Evolutionary conservation across 37 sponge, comb jelly and placozoan species (phyloP), one percentile per base, ranked within the genome.

Genomic region (Axinella damicornis): DNA sequence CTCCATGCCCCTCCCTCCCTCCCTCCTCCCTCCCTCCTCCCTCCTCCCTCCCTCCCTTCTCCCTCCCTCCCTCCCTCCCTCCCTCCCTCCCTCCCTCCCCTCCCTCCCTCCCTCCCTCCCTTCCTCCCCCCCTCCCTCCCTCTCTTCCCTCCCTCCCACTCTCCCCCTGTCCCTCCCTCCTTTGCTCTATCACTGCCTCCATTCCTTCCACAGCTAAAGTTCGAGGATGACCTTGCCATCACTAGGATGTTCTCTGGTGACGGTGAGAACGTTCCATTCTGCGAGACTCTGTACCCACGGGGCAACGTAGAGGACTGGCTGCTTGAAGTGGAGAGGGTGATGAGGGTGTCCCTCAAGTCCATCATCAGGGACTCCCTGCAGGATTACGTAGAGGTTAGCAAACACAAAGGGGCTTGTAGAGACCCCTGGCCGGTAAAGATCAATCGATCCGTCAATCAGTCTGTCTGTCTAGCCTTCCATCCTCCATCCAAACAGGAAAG

Each of bases 291-390:
- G 22, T 96, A 97, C 76, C 99, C 99, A 13, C 93, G 36, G 40
- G 99, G 99, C 32, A 99, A 95, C 78, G 99, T 99, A 74, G 99
- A 99, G 91, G 89, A 95, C 84, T 99, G 99, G 99, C 84, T 99
- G 58, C 78, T 96, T 71, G 90, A 96, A 69, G 99, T 99, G 60
- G 97, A 99, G 92, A 77, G 91, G 37, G 92, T 97, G 66, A 99
- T 99, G 99, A 82, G 89, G 38, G 71, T 39, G 66, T 89, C 91
- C 37, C 77, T 99, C 69, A 92, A 93, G 67, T 57, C 85, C n/a
- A 88, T 93, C 85, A 91, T 97, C 57, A 65, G 83, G 17, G 87
- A 90, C 64, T 83, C 99, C 19, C 80, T 99, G 17, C 91, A 87
- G 69, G 79, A 86, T 56, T 99, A 99, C 68, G 52, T 65, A 67